Evolutionary conservation across 1,140 invertebrate species (phyloP), one percentile per base, ranked within the genome.

Genomic region (Habropoda laboriosa): DNA sequence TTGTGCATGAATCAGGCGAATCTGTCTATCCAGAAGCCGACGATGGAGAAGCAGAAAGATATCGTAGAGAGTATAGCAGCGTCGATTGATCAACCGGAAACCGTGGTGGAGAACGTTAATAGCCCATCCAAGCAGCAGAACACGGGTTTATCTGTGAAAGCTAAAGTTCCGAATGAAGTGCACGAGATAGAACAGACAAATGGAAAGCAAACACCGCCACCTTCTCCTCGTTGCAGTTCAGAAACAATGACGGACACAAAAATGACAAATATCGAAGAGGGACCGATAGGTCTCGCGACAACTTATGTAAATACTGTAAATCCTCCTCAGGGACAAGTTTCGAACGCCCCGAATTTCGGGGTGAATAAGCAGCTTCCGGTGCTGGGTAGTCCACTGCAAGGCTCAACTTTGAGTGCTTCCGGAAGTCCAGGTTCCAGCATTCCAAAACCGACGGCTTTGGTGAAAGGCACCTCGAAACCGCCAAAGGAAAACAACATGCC

Each of bases 401-500:
- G 83, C 5, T 47, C 74, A 0, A 49, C 71, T 7, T 21, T 74
- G 35, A 64, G 8, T 24, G 53, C 24, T 77, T 38, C 71, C 57
- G 85, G 80, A 0, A 89, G 86, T 72, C 89, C 91, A 1, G 93
- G 94, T 8, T 97, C 96, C 12, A 96, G 96, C 21, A 96, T 98
- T 87, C 97, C 97, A 2, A 98, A 98, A 92, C 97, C 97, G 6
- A 98, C 97, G 24, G 97, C 97, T 18, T 96, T 97, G 74, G 96
- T 98, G 5, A 98, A 98, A 94, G 97, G 97, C 82, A 97, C 96
- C 3, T 95, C 95, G 51, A 97, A 96, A 93, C 93, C 95, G 71
- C 94, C 89, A 79, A 91, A 93, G 60, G 91, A 92, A 47, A 89
- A 83, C 24, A 83, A 76, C 74, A 73, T 90, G 1, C 63, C 87